Base-by-base conservation (phyloP, 2,113 vertebrate species). In the Urocolius indicus region DNA sequence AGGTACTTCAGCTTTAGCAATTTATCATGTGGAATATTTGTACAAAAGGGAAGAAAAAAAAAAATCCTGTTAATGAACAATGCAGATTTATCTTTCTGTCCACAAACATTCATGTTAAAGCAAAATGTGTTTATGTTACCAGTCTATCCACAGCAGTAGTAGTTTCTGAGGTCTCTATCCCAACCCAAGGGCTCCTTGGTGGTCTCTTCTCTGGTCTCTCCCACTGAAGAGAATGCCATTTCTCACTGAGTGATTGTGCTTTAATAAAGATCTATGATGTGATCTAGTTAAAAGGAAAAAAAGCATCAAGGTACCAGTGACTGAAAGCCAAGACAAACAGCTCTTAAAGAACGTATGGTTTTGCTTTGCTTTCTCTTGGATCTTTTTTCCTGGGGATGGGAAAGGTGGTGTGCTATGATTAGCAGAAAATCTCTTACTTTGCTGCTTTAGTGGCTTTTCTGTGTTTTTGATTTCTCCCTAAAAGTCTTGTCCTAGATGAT, bases 401-500 rank as follows among this genome's bases (percentile, higher is more conserved):
- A 69, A 43, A 58, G 58, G 67, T 46, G 75, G 66, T 58, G 58
- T 24, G 24, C 61, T 22, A 19, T 75, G 94, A 29, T 95, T 78
- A 93, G 81, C 43, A 58, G 46, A 86, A 90, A 96, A 91, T 62
- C 46, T 95, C 92, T 94, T 82, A 55, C 84, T 95, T 92, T 86
- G 46, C 66, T 96, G 58, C 75, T 96, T 95, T 92, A 54, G n/a
- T 92, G 72, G 89, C 74, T 73, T 87, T 84, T 84, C 27, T 46
- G 48, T 86, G 27, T 62, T 90, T 96, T 89, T 94, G 94, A 66
- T 93, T 96, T 94, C 58, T 86, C 61, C 63, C 93, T 79, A 22
- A 41, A 92, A 93, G 76, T 91, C 93, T 67, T 89, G 82, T 95
- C 94, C 92, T 68, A 55, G 92, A 78, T 89, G 96, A 95, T 92